phyloP scores from a whole-genome alignment of 1,140 invertebrate genomes.

The Neocloeon triangulifer region DNA sequence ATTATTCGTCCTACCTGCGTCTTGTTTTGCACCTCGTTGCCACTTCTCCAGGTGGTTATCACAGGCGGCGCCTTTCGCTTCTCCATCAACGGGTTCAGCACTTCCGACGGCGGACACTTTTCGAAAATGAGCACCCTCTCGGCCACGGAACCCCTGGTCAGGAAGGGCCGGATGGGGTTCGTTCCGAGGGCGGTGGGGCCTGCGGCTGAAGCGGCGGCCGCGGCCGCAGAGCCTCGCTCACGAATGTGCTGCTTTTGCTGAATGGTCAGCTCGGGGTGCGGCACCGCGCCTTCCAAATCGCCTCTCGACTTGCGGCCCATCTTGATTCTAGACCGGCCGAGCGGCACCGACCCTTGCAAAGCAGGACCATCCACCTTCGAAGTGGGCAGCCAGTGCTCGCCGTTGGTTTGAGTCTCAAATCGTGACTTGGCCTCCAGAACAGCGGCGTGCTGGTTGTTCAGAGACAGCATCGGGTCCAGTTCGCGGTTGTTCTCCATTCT shows the following conservation, averaged over 20 bases:
- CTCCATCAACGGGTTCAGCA: slow-evolving; percentile 6
- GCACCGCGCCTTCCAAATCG: slow-evolving; percentile 17
- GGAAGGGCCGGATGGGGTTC: slow-evolving; percentile 58
- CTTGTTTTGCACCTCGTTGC: slow-evolving; percentile 38
- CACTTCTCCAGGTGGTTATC: slow-evolving; percentile 25
- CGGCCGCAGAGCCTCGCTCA: slow-evolving; percentile 12
- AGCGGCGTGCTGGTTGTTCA: no score
- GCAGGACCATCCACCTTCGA: slow-evolving; percentile 20
- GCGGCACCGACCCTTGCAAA: slow-evolving; percentile 18
- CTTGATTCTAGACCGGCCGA: slow-evolving; percentile 17
- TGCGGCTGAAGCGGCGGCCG: slow-evolving; percentile 3
- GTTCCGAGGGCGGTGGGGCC: slow-evolving; percentile 11
- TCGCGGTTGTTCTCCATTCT: slow-evolving; percentile 13
- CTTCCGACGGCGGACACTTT: slow-evolving; percentile 50
- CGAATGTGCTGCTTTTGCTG: slow-evolving; percentile 37
- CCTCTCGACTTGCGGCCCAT: slow-evolving; percentile 13
- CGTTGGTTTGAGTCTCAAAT: slow-evolving; percentile 21
- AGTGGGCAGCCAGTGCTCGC: slow-evolving; percentile 18
- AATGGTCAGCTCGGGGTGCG: slow-evolving; percentile 39
- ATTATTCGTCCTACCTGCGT: slow-evolving; percentile 45
- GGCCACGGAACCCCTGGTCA: slow-evolving; percentile 73
- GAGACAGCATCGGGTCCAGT: slow-evolving; percentile 19
- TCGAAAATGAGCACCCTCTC: slow-evolving; percentile 81
- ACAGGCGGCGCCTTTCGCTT: slow-evolving; percentile 6
- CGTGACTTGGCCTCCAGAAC: slow-evolving; percentile 41